phyloP scores from a whole-genome alignment of 2,888 invertebrate genomes.

The Melitaea athalia region DNA sequence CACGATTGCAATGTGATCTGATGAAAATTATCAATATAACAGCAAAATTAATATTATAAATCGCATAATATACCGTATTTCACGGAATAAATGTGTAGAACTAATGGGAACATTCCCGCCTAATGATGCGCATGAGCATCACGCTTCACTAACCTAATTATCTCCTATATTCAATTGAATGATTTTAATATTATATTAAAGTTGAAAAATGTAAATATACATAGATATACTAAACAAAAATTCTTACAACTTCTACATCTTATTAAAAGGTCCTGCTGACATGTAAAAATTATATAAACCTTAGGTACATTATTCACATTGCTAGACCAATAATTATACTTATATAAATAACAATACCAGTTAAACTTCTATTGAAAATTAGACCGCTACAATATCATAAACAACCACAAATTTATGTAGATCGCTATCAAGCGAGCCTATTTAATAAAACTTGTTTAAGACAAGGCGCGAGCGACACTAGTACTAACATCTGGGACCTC shows the following conservation, averaged over 20 bases:
- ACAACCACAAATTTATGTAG: constrained; percentile 23
- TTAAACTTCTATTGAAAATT: neutral
- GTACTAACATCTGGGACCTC: constrained; percentile 65
- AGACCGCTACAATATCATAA: constrained; percentile 10
- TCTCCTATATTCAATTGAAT: constrained; percentile 5
- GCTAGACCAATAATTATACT: neutral
- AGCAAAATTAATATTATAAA: neutral
- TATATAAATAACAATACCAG: constrained; percentile 16
- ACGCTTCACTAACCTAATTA: constrained; percentile 51
- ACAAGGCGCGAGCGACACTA: constrained; percentile 65
- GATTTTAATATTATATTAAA: neutral
- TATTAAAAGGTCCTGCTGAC: too few species aligned
- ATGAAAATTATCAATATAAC: neutral
- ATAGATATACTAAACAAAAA: neutral
- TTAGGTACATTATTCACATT: neutral
- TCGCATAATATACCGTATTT: constrained; percentile 5
- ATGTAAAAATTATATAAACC: too few species aligned
- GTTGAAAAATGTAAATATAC: neutral
- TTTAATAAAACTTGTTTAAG: constrained; percentile 67
- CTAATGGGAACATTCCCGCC: constrained; percentile 18
- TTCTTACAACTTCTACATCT: neutral
- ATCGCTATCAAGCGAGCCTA: constrained; percentile 18
- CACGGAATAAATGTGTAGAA: constrained; percentile 1
- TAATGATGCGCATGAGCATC: constrained; percentile 20
- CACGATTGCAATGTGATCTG: too few species aligned